Evolutionary conservation across 2,797 vertebrate species (phyloP).

Genomic region (Pseudopleuronectes americanus): DNA sequence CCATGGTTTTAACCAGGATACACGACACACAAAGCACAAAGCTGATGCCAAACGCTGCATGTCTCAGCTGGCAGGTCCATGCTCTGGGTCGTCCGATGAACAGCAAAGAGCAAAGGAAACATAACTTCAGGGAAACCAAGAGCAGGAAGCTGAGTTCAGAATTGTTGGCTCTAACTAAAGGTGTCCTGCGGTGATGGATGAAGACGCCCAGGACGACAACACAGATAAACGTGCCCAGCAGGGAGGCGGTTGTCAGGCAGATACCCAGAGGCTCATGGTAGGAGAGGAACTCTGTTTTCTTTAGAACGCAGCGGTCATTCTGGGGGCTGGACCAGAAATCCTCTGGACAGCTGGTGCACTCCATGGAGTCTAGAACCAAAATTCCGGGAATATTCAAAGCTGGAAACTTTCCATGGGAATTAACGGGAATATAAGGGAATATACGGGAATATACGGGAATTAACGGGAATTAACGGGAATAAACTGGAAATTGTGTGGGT

Average conservation of each 20-base stretch:
- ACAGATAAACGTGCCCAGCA: slow-evolving; percentile 56
- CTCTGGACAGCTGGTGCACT: slow-evolving; percentile 68
- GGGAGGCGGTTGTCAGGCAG: slow-evolving; percentile 57
- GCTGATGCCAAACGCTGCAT: slow-evolving; percentile 65
- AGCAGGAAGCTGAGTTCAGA: slow-evolving; percentile 75
- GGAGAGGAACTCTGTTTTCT: slow-evolving; percentile 76
- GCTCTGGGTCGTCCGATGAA: slow-evolving; percentile 64
- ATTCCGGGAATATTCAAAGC: no score
- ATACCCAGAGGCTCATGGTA: slow-evolving; percentile 64
- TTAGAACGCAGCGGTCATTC: slow-evolving; percentile 66
- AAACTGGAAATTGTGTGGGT: no score
- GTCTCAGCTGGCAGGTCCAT: slow-evolving; percentile 57
- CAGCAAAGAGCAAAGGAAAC: slow-evolving; percentile 70
- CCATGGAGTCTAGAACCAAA: neutral
- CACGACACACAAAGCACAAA: slow-evolving; percentile 69
- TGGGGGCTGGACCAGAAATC: slow-evolving; percentile 71
- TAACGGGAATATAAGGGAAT: no score
- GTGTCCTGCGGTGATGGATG: slow-evolving; percentile 55
- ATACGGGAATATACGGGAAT: no score
- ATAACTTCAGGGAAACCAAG: slow-evolving; percentile 68
- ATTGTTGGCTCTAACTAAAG: slow-evolving; percentile 75
- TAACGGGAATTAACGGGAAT: no score
- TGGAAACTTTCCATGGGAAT: no score
- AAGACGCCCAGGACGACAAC: slow-evolving; percentile 64
- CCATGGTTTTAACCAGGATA: slow-evolving; percentile 70